A percentile compares a stretch with the other conserved stretches of the same genome.
These are phyloP conservation scores for Camponotus fellah DNA, from an alignment of 2,888 invertebrate genomes.

Conservation along the genomic window DNA sequence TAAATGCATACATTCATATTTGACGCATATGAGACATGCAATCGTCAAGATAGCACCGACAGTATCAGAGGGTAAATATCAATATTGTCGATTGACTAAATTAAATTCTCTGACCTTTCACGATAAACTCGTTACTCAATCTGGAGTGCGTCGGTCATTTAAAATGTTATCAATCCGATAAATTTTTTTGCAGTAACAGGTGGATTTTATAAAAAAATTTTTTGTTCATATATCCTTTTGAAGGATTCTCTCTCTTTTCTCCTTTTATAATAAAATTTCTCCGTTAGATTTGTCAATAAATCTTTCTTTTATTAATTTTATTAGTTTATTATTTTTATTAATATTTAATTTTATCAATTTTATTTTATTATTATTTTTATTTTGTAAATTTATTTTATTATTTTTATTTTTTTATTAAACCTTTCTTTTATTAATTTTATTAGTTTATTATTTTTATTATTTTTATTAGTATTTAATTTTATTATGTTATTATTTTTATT, in stretches of 20 bases:
- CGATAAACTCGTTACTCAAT: slow-evolving; percentile 45
- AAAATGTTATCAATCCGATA: slow-evolving; percentile 14
- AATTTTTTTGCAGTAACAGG: background rate
- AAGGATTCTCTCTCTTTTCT: background rate
- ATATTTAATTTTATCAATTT: too few species aligned
- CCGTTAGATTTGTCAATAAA: background rate
- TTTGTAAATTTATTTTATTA: too few species aligned
- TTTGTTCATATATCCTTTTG: background rate
- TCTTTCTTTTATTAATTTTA: too few species aligned
- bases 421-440: too few species aligned
- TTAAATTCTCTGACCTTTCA: slow-evolving; percentile 46
- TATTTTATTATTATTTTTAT: too few species aligned
- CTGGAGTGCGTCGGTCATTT: slow-evolving; percentile 17
- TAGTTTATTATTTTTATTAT: too few species aligned
- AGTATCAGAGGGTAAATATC: slow-evolving; percentile 37
- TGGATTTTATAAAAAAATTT: background rate
- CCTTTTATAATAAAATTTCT: background rate
- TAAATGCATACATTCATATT: background rate
- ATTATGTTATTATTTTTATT: too few species aligned
- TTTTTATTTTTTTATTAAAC: too few species aligned
- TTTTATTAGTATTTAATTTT: too few species aligned
- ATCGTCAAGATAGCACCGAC: slow-evolving; percentile 20
- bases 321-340: too few species aligned
- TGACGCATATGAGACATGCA: slow-evolving; percentile 12
- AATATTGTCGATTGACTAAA: slow-evolving; percentile 48